These are phyloP conservation scores for Eretmocerus hayati DNA, from an alignment of 2,888 invertebrate species.

Conservation along the genomic window DNA sequence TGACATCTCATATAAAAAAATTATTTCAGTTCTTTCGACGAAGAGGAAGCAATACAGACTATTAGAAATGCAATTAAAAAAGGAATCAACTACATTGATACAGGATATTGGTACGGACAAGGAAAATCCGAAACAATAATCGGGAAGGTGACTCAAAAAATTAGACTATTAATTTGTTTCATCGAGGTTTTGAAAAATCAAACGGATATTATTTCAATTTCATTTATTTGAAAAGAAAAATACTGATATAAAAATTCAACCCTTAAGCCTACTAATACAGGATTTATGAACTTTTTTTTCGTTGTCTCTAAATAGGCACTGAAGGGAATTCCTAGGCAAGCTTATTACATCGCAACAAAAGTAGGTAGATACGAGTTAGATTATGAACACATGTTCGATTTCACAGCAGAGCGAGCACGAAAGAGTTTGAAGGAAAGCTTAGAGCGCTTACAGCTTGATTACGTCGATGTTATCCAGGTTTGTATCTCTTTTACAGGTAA, in stretches of 20 bases:
- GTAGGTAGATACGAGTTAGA: slow-evolving; percentile 75
- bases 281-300: background rate
- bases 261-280: background rate
- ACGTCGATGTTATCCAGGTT: slow-evolving; percentile 86
- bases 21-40: slow-evolving; percentile 53
- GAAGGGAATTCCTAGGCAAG: slow-evolving; percentile 66
- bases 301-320: slow-evolving; percentile 61
- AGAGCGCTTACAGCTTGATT: slow-evolving; percentile 64
- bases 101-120: slow-evolving; percentile 88
- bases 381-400: slow-evolving; percentile 76
- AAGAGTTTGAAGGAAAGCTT: slow-evolving; percentile 72
- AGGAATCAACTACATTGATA: slow-evolving; percentile 89
- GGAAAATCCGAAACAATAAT: slow-evolving; percentile 75
- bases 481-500: slow-evolving; percentile 9
- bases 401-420: slow-evolving; percentile 66
- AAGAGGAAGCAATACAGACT: slow-evolving; percentile 61
- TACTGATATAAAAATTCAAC: background rate
- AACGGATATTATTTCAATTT: too few relatives aligned
- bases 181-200: too few relatives aligned
- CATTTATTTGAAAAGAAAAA: background rate
- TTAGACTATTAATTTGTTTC: too few relatives aligned
- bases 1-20: background rate
- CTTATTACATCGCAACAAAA: slow-evolving; percentile 89
- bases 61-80: slow-evolving; percentile 64
- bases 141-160: slow-evolving; percentile 58